Evolutionary conservation across 2,888 invertebrate species (phyloP).

Genomic region (Steinernema carpocapsae): DNA sequence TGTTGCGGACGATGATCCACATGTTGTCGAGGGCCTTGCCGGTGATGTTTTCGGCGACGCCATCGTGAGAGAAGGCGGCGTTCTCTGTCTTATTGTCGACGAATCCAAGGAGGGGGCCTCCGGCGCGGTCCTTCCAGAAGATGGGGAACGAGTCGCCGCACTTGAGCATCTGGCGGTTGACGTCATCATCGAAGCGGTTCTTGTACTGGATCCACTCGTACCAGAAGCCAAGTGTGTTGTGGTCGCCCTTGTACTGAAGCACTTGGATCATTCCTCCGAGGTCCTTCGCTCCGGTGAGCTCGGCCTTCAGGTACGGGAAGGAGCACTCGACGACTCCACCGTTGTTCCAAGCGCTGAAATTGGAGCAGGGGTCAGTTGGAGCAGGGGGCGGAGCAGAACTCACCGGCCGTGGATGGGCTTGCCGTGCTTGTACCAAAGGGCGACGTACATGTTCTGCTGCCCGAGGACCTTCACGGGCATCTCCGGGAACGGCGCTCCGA

Average conservation of each 20-base stretch:
- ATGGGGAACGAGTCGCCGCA: slow-evolving; percentile 56
- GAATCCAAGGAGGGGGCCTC: slow-evolving; percentile 41
- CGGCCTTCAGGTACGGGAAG: too few species aligned
- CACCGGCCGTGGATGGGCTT: too few species aligned
- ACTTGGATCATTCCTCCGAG: too few species aligned
- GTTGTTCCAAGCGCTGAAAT: slow-evolving; percentile 33
- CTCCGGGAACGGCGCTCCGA: slow-evolving; percentile 27
- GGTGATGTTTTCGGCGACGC: too few species aligned
- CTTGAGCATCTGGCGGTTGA: slow-evolving; percentile 41
- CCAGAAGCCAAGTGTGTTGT: too few species aligned
- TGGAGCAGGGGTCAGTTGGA: slow-evolving; percentile 8
- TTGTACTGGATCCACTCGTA: not conserved
- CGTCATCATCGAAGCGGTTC: not conserved
- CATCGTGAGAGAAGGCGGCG: slow-evolving; percentile 44
- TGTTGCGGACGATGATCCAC: too few species aligned
- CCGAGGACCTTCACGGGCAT: slow-evolving; percentile 29
- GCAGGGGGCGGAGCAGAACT: too few species aligned
- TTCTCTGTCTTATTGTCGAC: slow-evolving; percentile 42
- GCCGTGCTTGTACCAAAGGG: slow-evolving; percentile 36
- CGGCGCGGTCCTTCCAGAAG: slow-evolving; percentile 49
- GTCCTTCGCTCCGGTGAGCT: too few species aligned
- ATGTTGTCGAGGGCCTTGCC: too few species aligned
- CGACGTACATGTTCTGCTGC: slow-evolving; percentile 34
- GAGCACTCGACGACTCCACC: slow-evolving; percentile 37
- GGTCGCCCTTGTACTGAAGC: too few species aligned